Base-by-base conservation (phyloP, 2,113 vertebrate species). In the Pachypanchax playfairii region DNA sequence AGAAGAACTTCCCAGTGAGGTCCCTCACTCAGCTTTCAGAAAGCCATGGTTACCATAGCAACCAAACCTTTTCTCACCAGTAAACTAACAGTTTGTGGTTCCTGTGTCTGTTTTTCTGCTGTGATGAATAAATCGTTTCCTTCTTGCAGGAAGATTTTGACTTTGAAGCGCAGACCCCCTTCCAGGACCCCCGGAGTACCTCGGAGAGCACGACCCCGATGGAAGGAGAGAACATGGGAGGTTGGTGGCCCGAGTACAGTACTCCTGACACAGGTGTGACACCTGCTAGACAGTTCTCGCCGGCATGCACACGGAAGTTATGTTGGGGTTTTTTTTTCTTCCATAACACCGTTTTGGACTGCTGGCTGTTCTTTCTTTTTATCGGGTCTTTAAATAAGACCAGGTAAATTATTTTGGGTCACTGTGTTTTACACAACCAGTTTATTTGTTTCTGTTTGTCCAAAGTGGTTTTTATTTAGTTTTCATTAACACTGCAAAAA, bases 181-280 rank as follows among this genome's bases (percentile, higher is more conserved):
- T 93, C 81, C 87, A 90, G 55, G 92, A 94, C 1, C 73, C 90
- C 5, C 88, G 73, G 12, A 70, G 89, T 64, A 63, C 83, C 47
- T 77, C 88, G 4, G 93, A 91, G 73, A 92, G 88, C 82, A 84
- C 89, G 1, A 85, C 91, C 70, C 90, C 91, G 36, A 84, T 90
- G 80, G 94, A 95, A 77, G 94, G 95, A 73, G 95, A 96, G 89
- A 96, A 95, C 75, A 96, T 96, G 95, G 95, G 95, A 95, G 95
- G 94, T 95, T 96, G 94, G 95, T 96, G 95, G 95, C 94, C 95
- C 84, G 94, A 96, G 91, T 94, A 92, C 93, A 91, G 90, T 94
- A 88, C 94, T 79, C 89, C 94, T 68, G 88, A 91, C 80, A 82
- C 95, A 96, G 95, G 95, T 96, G 93, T 94, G 94, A 92, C 82